Conservation (phyloP, 1,140 invertebrate species). For the Mizuhopecten yessoensis region DNA sequence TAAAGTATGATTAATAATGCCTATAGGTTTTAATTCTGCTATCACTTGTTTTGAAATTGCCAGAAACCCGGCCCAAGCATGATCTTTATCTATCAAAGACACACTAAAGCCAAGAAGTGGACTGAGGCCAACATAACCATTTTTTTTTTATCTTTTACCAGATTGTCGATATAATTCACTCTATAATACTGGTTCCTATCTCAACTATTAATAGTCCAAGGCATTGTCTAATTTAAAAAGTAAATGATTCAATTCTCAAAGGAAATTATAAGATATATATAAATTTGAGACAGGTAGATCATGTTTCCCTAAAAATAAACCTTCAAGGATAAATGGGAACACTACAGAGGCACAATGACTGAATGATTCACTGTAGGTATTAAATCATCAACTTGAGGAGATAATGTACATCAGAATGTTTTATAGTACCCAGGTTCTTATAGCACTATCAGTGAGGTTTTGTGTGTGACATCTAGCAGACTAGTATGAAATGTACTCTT, state of each 20-base stretch:
- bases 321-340: background rate
- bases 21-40: conserved; percentile 5
- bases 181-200: background rate
- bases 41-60: background rate
- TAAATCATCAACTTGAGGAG: too few relatives aligned
- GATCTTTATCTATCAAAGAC: background rate
- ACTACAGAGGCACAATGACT: background rate
- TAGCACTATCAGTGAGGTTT: too few relatives aligned
- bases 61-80: background rate
- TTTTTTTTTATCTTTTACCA: background rate
- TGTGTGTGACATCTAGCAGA: too few relatives aligned
- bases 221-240: background rate
- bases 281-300: background rate
- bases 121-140: background rate
- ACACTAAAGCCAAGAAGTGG: background rate
- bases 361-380: background rate
- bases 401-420: too few relatives aligned
- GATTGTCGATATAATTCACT: background rate
- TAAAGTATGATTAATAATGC: background rate
- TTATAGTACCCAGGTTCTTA: too few relatives aligned
- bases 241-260: conserved; percentile 27
- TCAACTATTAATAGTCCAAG: background rate
- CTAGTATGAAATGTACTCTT: too few relatives aligned
- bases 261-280: background rate
- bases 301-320: background rate